A percentile compares a stretch with the other conserved stretches of the same genome.
Conservation (phyloP, 2,797 vertebrate species). For the Chaenodraco wilsoni region DNA sequence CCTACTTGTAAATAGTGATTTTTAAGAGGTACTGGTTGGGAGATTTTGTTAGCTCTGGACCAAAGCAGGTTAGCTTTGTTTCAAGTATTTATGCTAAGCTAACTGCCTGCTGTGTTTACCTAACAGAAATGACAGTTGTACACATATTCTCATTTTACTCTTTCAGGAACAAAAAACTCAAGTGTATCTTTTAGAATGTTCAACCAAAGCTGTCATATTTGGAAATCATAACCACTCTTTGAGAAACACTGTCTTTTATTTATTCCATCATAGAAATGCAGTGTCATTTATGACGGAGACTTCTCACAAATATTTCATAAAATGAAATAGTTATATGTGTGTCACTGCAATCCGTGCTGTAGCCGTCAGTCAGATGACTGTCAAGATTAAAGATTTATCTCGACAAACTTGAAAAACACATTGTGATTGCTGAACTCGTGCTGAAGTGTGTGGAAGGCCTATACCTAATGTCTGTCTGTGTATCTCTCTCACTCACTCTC, state of each 20-base stretch:
- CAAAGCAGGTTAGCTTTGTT: too few relatives aligned
- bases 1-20: too few relatives aligned
- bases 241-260: background rate
- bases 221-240: background rate
- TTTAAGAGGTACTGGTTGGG: too few relatives aligned
- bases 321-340: background rate
- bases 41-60: too few relatives aligned
- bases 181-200: background rate
- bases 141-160: background rate
- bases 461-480: constrained; percentile 20
- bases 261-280: background rate
- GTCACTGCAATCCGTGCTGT: background rate
- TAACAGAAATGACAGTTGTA: too few relatives aligned
- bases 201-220: background rate
- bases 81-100: too few relatives aligned
- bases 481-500: constrained; percentile 11
- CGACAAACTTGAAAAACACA: background rate
- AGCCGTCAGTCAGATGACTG: constrained; percentile 9
- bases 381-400: constrained; percentile 1
- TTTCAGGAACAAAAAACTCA: background rate
- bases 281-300: background rate
- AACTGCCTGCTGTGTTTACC: too few relatives aligned
- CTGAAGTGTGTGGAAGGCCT: constrained; percentile 14
- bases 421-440: constrained; percentile 43
- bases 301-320: background rate